These are phyloP conservation scores for Rhodophaea formosa DNA, from an alignment of 2,888 invertebrate genomes.

Conservation along the genomic window DNA sequence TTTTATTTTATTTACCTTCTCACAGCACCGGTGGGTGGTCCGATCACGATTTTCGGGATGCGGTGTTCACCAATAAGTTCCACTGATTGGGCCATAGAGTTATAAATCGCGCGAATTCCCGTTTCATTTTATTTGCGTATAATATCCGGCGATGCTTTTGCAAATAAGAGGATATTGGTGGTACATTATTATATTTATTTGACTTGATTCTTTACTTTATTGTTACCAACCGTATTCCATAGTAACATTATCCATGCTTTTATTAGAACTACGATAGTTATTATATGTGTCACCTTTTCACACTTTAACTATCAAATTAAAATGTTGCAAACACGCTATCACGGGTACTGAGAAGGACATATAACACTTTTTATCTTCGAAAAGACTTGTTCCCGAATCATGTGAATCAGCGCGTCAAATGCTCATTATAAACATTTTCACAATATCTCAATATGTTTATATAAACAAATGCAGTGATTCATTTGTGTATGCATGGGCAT, in stretches of 20 bases:
- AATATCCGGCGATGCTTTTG: neutral
- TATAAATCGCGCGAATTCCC: slow-evolving; percentile 28
- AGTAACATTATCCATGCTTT: too few relatives aligned
- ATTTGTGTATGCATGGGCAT: neutral
- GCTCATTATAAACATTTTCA: too few relatives aligned
- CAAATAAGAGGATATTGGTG: neutral
- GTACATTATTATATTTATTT: neutral
- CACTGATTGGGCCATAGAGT: slow-evolving; percentile 68
- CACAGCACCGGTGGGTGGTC: slow-evolving; percentile 76
- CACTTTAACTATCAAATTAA: too few relatives aligned
- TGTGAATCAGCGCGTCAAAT: too few relatives aligned
- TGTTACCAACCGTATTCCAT: too few relatives aligned
- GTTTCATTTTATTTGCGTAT: slow-evolving; percentile 2
- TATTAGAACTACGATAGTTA: too few relatives aligned
- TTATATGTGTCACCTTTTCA: too few relatives aligned
- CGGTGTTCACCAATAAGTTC: slow-evolving; percentile 72
- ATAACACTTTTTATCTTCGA: too few relatives aligned
- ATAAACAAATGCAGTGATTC: neutral
- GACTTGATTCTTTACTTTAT: neutral
- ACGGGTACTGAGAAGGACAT: too few relatives aligned
- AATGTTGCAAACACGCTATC: too few relatives aligned
- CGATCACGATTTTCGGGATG: slow-evolving; percentile 74
- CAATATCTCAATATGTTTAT: neutral
- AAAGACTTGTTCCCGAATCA: too few relatives aligned
- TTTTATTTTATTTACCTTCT: slow-evolving; percentile 80